A percentile compares a stretch with the other conserved stretches of the same genome.
Conservation (phyloP, 2,113 vertebrate species). For the Eptesicus fuscus region DNA sequence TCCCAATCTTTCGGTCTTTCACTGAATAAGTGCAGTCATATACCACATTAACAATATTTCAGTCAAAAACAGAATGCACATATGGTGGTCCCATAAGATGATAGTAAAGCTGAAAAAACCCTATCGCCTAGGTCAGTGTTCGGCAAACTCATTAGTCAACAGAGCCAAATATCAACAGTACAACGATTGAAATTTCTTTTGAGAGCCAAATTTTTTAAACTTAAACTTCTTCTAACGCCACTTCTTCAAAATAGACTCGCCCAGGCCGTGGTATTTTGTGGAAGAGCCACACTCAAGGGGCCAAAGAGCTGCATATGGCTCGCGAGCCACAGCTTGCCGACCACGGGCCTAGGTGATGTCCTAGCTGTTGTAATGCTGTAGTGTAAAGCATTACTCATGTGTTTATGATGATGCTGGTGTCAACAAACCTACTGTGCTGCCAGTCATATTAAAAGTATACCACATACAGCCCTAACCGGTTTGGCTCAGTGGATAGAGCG, state of each 20-base stretch:
- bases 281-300: too few species aligned
- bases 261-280: too few species aligned
- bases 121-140: background rate
- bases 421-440: background rate
- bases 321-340: too few species aligned
- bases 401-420: background rate
- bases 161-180: too few species aligned
- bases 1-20: background rate
- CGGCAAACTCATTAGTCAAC: too few species aligned
- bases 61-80: background rate
- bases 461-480: background rate
- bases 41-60: background rate
- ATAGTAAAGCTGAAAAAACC: background rate
- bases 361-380: background rate
- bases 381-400: background rate
- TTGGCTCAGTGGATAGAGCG: too few species aligned
- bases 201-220: too few species aligned
- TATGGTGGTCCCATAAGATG: background rate
- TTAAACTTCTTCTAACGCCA: too few species aligned
- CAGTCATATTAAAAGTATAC: background rate
- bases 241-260: too few species aligned
- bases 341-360: background rate
- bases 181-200: too few species aligned
- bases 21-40: background rate
- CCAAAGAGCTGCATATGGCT: too few species aligned